These are phyloP conservation scores for Adela reaumurella DNA, from an alignment of 2,888 invertebrate species.

Conservation along the genomic window DNA sequence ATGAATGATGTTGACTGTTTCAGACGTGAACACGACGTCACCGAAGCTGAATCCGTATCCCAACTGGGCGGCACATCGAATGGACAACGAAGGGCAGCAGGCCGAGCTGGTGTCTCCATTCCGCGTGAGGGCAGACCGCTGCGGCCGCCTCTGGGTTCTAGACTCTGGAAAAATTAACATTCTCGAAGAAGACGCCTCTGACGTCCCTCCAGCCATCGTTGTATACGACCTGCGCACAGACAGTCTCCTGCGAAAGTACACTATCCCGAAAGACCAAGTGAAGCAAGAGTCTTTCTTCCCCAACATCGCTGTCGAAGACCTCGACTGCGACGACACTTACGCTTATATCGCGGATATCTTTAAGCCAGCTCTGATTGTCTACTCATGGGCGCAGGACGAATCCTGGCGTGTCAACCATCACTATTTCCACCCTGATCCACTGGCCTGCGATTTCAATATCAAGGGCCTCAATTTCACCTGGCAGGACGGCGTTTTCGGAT, in stretches of 20 bases:
- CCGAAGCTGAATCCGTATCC: conserved; percentile 75
- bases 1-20: conserved; percentile 21
- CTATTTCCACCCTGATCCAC: conserved; percentile 67
- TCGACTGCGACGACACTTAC: conserved; percentile 66
- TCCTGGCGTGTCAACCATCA: conserved; percentile 75
- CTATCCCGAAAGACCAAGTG: conserved; percentile 61
- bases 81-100: conserved; percentile 37
- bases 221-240: conserved; percentile 72
- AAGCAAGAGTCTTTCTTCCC: conserved; percentile 70
- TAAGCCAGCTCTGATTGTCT: conserved; percentile 67
- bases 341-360: conserved; percentile 72
- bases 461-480: conserved; percentile 68
- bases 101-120: conserved; percentile 73
- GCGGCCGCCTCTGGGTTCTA: conserved; percentile 75
- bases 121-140: conserved; percentile 68
- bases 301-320: conserved; percentile 74
- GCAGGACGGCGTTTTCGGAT: conserved; percentile 75
- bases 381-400: conserved; percentile 66
- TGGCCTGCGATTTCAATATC: conserved; percentile 69
- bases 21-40: conserved; percentile 63
- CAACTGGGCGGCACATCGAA: conserved; percentile 73
- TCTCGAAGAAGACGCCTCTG: conserved; percentile 35
- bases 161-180: conserved; percentile 69
- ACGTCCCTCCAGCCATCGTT: conserved; percentile 60
- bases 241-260: conserved; percentile 62